Conservation (phyloP, 2,888 invertebrate genomes). For the Leucoma salicis region DNA sequence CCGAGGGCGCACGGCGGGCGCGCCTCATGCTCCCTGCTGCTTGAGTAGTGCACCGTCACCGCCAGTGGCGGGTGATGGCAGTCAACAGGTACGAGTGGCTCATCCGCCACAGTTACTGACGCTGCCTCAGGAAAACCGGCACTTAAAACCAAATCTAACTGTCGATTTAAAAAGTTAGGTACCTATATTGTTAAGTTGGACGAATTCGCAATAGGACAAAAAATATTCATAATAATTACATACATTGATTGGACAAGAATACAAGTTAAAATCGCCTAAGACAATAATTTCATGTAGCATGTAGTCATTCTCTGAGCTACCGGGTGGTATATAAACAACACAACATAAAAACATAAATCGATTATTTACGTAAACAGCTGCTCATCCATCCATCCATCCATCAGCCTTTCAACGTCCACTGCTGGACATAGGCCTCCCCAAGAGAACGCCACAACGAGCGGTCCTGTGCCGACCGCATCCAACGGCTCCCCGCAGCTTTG, state of each 20-base stretch:
- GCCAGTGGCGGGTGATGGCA: too few relatives aligned
- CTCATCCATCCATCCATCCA: too few relatives aligned
- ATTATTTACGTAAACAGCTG: neutral
- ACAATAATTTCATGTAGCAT: constrained; percentile 9
- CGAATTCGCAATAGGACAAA: constrained; percentile 12
- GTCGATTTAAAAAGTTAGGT: constrained; percentile 10
- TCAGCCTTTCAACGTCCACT: too few relatives aligned
- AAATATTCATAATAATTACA: constrained; percentile 13
- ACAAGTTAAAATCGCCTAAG: constrained; percentile 13
- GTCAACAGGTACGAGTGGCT: neutral
- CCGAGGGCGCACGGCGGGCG: too few relatives aligned
- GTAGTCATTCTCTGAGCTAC: constrained; percentile 7
- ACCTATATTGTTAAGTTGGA: constrained; percentile 13
- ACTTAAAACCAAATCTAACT: constrained; percentile 8
- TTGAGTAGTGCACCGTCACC: too few relatives aligned
- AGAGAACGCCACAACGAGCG: too few relatives aligned
- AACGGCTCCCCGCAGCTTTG: too few relatives aligned
- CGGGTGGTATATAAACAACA: constrained; percentile 13
- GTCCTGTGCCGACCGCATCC: too few relatives aligned
- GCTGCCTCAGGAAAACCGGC: neutral
- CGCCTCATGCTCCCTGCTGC: too few relatives aligned
- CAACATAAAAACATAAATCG: constrained; percentile 12
- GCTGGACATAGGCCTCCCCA: too few relatives aligned
- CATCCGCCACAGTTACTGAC: neutral
- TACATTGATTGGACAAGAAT: constrained; percentile 5